Percentiles rank a stretch among this genome's conserved stretches.
These are phyloP conservation scores for Agraylea sexmaculata DNA, from an alignment of 1,140 invertebrate species.

Conservation along the genomic window DNA sequence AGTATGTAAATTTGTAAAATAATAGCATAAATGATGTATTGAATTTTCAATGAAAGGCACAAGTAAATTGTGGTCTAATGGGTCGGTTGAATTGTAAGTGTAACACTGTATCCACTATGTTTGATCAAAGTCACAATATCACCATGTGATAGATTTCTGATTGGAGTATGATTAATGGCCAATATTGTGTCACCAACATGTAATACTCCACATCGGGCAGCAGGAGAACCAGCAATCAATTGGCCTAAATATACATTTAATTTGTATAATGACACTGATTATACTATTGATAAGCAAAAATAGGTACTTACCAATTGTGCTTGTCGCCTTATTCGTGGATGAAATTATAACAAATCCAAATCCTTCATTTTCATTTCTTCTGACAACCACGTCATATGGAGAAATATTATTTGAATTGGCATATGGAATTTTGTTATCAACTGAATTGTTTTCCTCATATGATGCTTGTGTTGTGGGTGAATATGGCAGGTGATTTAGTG, in stretches of 20 bases:
- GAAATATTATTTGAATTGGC: constrained; percentile 37
- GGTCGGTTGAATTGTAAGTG: constrained; percentile 59
- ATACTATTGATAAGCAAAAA: too few relatives aligned
- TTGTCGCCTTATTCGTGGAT: constrained; percentile 74
- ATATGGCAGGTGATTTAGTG: constrained; percentile 8
- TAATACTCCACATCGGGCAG: constrained; percentile 78
- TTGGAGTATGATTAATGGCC: constrained; percentile 88
- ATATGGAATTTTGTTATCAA: constrained; percentile 5
- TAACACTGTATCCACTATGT: constrained; percentile 84
- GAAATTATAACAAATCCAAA: constrained; percentile 99
- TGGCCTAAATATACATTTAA: constrained; percentile 48
- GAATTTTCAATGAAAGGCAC: too few relatives aligned
- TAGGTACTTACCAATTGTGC: constrained; percentile 69
- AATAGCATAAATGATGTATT: too few relatives aligned
- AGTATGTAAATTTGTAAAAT: too few relatives aligned
- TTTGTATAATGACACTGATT: not conserved
- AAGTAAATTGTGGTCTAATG: too few relatives aligned
- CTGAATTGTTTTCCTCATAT: not conserved
- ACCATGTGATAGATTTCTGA: constrained; percentile 85
- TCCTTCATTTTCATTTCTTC: constrained; percentile 84
- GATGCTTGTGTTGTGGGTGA: not conserved
- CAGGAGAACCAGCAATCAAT: constrained; percentile 90
- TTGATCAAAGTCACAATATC: constrained; percentile 93
- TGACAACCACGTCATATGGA: constrained; percentile 79
- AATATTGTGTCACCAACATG: constrained; percentile 92